Conservation (phyloP, 2,797 vertebrate species). For the Thamnophis elegans region DNA sequence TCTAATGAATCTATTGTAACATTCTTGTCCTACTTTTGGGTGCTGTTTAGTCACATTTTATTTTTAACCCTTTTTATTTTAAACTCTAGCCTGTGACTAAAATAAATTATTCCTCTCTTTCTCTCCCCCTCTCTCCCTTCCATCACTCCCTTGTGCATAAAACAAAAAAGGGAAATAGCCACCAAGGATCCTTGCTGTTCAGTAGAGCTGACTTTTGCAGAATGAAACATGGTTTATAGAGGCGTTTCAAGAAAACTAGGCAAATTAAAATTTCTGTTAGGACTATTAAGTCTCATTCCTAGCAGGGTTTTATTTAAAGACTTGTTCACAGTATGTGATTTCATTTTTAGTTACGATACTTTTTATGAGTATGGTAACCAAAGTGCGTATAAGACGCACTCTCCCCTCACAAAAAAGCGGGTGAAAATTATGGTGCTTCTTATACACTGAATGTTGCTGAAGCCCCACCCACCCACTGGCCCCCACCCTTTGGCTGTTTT, state of each 20-base stretch:
- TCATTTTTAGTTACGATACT: too few relatives aligned
- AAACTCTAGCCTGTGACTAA: neutral
- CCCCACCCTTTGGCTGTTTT: too few relatives aligned
- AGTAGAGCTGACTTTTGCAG: neutral
- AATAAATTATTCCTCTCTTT: neutral
- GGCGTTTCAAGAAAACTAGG: neutral
- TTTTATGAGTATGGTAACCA: too few relatives aligned
- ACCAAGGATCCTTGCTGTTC: neutral
- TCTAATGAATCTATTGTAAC: neutral
- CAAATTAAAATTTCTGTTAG: neutral
- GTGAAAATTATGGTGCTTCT: too few relatives aligned
- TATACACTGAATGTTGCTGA: too few relatives aligned
- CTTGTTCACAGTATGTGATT: neutral
- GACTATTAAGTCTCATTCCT: neutral
- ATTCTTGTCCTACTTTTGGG: neutral
- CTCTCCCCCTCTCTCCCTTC: neutral
- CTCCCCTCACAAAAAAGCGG: too few relatives aligned
- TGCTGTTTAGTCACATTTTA: neutral
- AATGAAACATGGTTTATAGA: neutral
- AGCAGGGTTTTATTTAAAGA: neutral
- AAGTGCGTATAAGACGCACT: too few relatives aligned
- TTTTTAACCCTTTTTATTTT: neutral
- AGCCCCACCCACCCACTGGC: too few relatives aligned
- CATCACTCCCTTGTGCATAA: neutral
- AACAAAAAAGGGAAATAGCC: neutral